A percentile compares a stretch with the other conserved stretches of the same genome.
phyloP scores from a whole-genome alignment of 2,113 vertebrate species.

The Heterotis niloticus region DNA sequence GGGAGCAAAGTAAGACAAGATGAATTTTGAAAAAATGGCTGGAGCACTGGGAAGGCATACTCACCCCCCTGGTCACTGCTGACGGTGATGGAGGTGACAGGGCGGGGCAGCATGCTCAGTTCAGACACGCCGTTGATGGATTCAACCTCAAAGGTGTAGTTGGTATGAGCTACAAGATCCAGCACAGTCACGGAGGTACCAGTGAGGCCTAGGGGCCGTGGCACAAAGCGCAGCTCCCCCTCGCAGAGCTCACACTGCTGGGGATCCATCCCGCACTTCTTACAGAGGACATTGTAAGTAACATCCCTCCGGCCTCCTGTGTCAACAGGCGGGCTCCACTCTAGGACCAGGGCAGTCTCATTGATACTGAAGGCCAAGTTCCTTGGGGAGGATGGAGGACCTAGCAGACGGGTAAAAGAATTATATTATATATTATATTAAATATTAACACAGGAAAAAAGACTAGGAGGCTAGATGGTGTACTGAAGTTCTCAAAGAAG shows the following conservation, averaged over 20 bases:
- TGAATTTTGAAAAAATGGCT: neutral
- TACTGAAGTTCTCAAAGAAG: too few relatives aligned
- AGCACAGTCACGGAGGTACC: slow-evolving; percentile 84
- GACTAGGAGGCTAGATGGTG: too few relatives aligned
- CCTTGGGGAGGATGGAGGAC: slow-evolving; percentile 76
- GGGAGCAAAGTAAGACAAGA: neutral
- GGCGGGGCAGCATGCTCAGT: slow-evolving; percentile 74
- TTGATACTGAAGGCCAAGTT: slow-evolving; percentile 90
- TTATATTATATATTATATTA: neutral
- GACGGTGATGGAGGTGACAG: slow-evolving; percentile 82
- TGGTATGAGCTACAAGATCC: slow-evolving; percentile 82
- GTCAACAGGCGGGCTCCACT: slow-evolving; percentile 90
- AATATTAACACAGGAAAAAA: neutral
- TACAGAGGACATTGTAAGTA: slow-evolving; percentile 86
- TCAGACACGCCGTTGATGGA: slow-evolving; percentile 89
- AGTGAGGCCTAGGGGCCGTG: slow-evolving; percentile 77
- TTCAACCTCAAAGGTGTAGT: slow-evolving; percentile 95
- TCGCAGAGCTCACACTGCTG: slow-evolving; percentile 82
- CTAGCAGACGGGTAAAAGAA: slow-evolving; percentile 51
- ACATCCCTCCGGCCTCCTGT: slow-evolving; percentile 88
- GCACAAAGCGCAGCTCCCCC: slow-evolving; percentile 83
- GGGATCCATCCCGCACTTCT: slow-evolving; percentile 76
- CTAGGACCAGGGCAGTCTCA: slow-evolving; percentile 89
- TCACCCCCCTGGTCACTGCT: slow-evolving; percentile 88
- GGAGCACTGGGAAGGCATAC: slow-evolving; percentile 42